Evolutionary conservation across 2,113 vertebrate genomes (phyloP).

Genomic region (Chiloscyllium plagiosum): DNA sequence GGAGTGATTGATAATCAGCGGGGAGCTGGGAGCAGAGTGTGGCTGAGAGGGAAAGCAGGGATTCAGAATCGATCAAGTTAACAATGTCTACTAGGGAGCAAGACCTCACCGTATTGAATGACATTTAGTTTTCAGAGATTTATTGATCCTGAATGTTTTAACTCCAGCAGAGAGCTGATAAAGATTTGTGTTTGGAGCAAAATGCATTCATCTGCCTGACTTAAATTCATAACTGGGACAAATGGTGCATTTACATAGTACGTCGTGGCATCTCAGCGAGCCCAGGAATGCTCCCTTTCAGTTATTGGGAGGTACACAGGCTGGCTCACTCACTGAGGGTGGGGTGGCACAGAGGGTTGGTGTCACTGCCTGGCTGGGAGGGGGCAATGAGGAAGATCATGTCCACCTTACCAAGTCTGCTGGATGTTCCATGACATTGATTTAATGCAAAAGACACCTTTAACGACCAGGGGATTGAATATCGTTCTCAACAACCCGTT

Average conservation of each 20-base stretch:
- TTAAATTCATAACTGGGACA: not conserved
- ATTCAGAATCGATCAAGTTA: constrained; percentile 6
- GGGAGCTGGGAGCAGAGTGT: not conserved
- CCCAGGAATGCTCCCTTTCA: not conserved
- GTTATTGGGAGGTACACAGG: not conserved
- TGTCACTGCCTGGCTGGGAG: not conserved
- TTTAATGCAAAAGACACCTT: not conserved
- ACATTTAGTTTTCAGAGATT: constrained; percentile 20
- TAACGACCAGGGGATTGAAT: not conserved
- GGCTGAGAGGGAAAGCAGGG: not conserved
- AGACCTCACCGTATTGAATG: constrained; percentile 10
- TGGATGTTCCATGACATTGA: not conserved
- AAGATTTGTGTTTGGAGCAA: not conserved
- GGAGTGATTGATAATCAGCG: constrained; percentile 9
- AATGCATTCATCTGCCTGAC: not conserved
- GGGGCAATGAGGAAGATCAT: not conserved
- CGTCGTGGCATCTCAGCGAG: not conserved
- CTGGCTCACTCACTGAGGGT: not conserved
- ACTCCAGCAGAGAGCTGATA: constrained; percentile 17
- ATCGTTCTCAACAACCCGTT: not conserved
- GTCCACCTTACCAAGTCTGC: no score
- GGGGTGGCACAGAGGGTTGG: not conserved
- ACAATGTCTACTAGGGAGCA: not conserved
- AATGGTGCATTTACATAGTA: not conserved
- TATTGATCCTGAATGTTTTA: constrained; percentile 36